Conservation (phyloP, 1,140 invertebrate species). For the Solen grandis region DNA sequence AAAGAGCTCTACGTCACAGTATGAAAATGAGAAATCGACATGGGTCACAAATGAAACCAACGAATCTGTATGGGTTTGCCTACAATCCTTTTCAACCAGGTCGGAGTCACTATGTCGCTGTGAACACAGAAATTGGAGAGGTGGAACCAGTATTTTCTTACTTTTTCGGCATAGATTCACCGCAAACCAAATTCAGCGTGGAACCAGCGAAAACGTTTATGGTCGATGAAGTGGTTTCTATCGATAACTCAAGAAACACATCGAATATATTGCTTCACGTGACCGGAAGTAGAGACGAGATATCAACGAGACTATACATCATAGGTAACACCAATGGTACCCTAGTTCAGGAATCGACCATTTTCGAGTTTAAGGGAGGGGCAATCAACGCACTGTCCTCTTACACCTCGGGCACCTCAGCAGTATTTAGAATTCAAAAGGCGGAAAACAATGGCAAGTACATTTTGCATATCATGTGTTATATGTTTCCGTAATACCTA, state of each 20-base stretch:
- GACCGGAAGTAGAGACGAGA: slow-evolving; percentile 3
- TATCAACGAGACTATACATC: background rate
- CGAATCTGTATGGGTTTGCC: slow-evolving; percentile 44
- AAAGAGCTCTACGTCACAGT: slow-evolving; percentile 32
- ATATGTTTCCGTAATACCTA: too few species aligned
- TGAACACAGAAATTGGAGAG: slow-evolving; percentile 39
- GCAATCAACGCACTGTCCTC: slow-evolving; percentile 43
- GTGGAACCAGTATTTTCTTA: slow-evolving; percentile 9
- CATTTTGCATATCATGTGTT: too few species aligned
- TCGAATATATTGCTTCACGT: slow-evolving; percentile 24
- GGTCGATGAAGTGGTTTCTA: slow-evolving; percentile 28
- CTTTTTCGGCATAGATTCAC: slow-evolving; percentile 43
- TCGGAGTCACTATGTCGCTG: slow-evolving; percentile 39
- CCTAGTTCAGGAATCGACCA: slow-evolving; percentile 11
- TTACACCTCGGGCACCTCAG: slow-evolving; percentile 24
- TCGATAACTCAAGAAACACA: slow-evolving; percentile 33
- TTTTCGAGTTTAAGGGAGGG: slow-evolving; percentile 28
- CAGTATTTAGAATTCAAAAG: slow-evolving; percentile 26
- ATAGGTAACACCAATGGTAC: slow-evolving; percentile 36
- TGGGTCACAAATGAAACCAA: background rate
- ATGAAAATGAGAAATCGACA: background rate
- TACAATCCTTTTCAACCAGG: slow-evolving; percentile 47
- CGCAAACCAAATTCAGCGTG: background rate
- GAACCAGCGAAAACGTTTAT: slow-evolving; percentile 8
- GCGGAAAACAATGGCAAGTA: background rate